These are phyloP conservation scores for Danionella dracula DNA, from an alignment of 2,797 vertebrate species.

Conservation along the genomic window DNA sequence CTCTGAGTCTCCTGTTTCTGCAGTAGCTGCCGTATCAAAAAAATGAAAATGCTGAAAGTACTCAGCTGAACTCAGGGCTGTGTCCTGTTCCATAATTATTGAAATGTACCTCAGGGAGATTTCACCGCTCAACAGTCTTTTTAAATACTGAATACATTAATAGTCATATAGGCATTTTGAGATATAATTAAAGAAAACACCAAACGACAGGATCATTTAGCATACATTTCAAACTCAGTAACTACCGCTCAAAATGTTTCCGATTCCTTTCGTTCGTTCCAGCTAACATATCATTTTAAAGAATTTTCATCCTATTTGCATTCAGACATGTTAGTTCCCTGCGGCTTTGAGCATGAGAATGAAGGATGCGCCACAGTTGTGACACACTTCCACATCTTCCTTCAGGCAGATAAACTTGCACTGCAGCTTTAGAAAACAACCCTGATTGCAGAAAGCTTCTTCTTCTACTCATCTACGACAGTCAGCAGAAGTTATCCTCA, in stretches of 20 bases:
- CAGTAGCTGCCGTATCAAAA: background rate
- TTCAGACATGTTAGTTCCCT: constrained; percentile 16
- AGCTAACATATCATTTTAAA: background rate
- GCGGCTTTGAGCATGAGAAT: constrained; percentile 20
- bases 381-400: constrained; percentile 30
- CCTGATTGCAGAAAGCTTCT: constrained; percentile 7
- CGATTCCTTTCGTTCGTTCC: background rate
- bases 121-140: background rate
- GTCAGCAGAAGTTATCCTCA: background rate
- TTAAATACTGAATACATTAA: constrained; percentile 2
- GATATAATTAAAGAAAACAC: background rate
- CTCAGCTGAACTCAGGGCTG: background rate
- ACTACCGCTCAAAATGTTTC: background rate
- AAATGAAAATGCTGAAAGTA: background rate
- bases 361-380: constrained; percentile 21
- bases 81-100: background rate
- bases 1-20: background rate
- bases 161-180: background rate
- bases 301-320: constrained; percentile 12
- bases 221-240: background rate
- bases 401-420: constrained; percentile 25
- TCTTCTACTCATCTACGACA: constrained; percentile 13
- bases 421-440: constrained; percentile 7
- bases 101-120: background rate
- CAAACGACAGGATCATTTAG: background rate